These are phyloP conservation scores for Automeris io DNA, from an alignment of 2,888 invertebrate species.

Conservation along the genomic window DNA sequence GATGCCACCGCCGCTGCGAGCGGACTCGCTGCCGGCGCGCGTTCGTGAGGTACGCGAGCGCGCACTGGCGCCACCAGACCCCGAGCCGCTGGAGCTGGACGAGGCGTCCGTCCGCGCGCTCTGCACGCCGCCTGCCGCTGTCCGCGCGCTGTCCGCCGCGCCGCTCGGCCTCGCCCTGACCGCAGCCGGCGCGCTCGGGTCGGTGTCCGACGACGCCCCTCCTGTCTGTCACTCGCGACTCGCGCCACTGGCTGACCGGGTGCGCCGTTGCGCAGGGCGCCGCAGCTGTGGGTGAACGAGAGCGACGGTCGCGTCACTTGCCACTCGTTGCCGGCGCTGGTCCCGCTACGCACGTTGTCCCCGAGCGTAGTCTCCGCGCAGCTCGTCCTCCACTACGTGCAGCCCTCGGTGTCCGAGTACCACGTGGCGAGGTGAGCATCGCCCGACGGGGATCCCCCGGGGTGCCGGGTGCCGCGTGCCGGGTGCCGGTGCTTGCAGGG, in stretches of 20 bases:
- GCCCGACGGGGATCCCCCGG: no score
- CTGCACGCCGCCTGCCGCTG: slow-evolving; percentile 28
- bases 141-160: slow-evolving; percentile 18
- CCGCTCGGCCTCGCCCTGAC: slow-evolving; percentile 31
- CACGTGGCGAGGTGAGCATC: slow-evolving; percentile 32
- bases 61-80: slow-evolving; percentile 14
- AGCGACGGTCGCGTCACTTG: slow-evolving; percentile 32
- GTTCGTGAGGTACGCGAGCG: slow-evolving; percentile 18
- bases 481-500: no score
- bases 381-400: slow-evolving; percentile 27
- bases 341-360: slow-evolving; percentile 24
- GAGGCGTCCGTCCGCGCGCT: slow-evolving; percentile 35
- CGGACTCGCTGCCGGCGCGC: slow-evolving; percentile 19
- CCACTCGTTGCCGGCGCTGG: slow-evolving; percentile 37
- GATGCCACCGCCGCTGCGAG: slow-evolving; percentile 19
- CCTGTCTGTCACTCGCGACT: not conserved
- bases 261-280: slow-evolving; percentile 24
- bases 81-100: slow-evolving; percentile 19
- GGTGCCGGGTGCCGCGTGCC: no score
- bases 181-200: slow-evolving; percentile 25
- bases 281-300: slow-evolving; percentile 40
- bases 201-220: not conserved
- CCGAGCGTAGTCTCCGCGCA: slow-evolving; percentile 8
- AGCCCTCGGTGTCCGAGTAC: slow-evolving; percentile 28
- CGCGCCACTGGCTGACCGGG: no score